These are phyloP conservation scores for Oceanites oceanicus DNA, from an alignment of 2,113 vertebrate genomes.

Conservation along the genomic window DNA sequence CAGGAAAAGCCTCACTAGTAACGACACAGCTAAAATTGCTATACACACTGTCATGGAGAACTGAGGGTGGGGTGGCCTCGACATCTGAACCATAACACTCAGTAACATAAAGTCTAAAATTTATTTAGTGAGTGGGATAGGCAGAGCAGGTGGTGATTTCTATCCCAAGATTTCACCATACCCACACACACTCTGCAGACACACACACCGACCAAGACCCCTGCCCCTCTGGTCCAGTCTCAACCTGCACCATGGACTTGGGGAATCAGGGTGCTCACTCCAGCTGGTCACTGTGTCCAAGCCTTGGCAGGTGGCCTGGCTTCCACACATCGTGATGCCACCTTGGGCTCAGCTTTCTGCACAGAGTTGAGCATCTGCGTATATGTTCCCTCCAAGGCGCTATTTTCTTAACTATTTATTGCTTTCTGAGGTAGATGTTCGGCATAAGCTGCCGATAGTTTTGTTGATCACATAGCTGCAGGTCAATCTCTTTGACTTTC, in stretches of 20 bases:
- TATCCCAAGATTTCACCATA: background rate
- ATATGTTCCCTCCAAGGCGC: background rate
- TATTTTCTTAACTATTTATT: background rate
- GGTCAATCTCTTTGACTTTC: background rate
- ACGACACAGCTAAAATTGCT: background rate
- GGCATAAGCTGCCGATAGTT: background rate
- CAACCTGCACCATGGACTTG: background rate
- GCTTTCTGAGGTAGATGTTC: background rate
- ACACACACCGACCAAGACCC: background rate
- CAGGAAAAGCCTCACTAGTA: background rate
- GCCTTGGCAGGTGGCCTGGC: background rate
- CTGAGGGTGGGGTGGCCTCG: background rate
- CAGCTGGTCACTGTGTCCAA: background rate
- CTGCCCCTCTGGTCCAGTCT: background rate
- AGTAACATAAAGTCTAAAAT: background rate
- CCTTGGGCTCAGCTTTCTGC: background rate
- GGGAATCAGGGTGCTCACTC: background rate
- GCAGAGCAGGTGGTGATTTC: background rate
- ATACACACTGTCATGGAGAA: background rate
- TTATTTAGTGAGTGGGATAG: background rate
- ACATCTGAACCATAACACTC: background rate
- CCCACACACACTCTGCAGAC: background rate
- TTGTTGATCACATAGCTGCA: background rate
- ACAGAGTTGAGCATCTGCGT: rapidly evolving
- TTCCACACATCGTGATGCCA: background rate